Evolutionary conservation across 2,888 invertebrate genomes (phyloP).

Genomic region (Teleogryllus oceanicus): DNA sequence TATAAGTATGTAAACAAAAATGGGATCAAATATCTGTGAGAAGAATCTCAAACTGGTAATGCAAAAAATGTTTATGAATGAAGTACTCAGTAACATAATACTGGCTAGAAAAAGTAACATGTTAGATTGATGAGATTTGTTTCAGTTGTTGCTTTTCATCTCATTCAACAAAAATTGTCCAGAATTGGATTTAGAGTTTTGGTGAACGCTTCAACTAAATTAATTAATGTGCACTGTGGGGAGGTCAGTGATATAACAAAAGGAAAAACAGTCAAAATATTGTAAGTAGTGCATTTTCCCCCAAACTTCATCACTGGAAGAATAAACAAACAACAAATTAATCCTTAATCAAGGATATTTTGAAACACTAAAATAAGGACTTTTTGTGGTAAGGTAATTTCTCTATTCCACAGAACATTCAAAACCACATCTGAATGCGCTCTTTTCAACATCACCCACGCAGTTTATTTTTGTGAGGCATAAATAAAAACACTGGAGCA

Average conservation of each 20-base stretch:
- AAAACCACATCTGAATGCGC: neutral
- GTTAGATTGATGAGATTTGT: too few species aligned
- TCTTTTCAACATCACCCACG: neutral
- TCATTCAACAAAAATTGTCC: too few species aligned
- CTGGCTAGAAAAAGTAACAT: neutral
- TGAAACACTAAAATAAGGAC: neutral
- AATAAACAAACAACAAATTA: neutral
- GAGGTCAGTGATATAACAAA: too few species aligned
- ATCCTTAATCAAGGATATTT: neutral
- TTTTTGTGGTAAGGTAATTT: neutral
- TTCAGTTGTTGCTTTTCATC: too few species aligned
- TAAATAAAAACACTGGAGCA: neutral
- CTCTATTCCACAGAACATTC: neutral
- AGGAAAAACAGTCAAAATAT: too few species aligned
- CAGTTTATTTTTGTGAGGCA: conserved; percentile 6
- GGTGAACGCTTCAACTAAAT: neutral
- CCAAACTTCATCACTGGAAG: neutral
- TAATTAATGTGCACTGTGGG: too few species aligned
- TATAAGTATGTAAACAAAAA: neutral
- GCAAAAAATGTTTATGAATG: too few species aligned
- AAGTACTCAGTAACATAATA: neutral
- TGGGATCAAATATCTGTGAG: neutral
- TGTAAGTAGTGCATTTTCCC: neutral
- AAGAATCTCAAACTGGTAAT: neutral
- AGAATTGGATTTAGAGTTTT: neutral